A percentile compares a stretch with the other conserved stretches of the same genome.
phyloP scores from a whole-genome alignment of 2,888 invertebrate genomes.

The Chrysolina oricalcia region DNA sequence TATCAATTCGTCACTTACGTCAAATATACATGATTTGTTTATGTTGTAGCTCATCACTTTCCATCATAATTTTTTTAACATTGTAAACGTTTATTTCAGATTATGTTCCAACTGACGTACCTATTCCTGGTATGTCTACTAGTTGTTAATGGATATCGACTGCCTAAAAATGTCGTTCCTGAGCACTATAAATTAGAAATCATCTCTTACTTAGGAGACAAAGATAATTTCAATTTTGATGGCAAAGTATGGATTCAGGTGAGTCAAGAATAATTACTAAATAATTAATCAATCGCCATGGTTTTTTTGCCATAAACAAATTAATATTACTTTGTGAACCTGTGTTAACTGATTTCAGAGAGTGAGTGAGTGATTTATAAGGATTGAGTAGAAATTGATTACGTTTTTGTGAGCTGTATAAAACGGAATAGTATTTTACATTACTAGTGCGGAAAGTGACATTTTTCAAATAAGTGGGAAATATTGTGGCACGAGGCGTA shows the following conservation, averaged over 20 bases:
- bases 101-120: conserved; percentile 43
- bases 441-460: too few relatives aligned
- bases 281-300: too few relatives aligned
- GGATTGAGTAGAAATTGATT: too few relatives aligned
- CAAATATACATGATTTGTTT: background rate
- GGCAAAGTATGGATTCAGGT: conserved; percentile 77
- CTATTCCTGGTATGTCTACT: conserved; percentile 47
- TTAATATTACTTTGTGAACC: too few relatives aligned
- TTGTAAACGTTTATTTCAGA: conserved; percentile 42
- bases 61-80: background rate
- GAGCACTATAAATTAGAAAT: conserved; percentile 70
- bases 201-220: conserved; percentile 70
- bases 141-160: conserved; percentile 61
- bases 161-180: conserved; percentile 69
- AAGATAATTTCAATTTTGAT: conserved; percentile 75
- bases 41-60: background rate
- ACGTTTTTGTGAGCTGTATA: too few relatives aligned
- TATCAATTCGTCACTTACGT: conserved; percentile 1
- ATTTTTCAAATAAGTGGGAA: too few relatives aligned
- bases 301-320: too few relatives aligned
- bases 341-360: too few relatives aligned
- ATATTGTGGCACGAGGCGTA: too few relatives aligned
- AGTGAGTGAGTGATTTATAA: too few relatives aligned
- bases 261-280: conserved; percentile 59
- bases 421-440: too few relatives aligned